These are phyloP conservation scores for Drosophila lowei DNA, from an alignment of 1,140 invertebrate species.

Conservation along the genomic window DNA sequence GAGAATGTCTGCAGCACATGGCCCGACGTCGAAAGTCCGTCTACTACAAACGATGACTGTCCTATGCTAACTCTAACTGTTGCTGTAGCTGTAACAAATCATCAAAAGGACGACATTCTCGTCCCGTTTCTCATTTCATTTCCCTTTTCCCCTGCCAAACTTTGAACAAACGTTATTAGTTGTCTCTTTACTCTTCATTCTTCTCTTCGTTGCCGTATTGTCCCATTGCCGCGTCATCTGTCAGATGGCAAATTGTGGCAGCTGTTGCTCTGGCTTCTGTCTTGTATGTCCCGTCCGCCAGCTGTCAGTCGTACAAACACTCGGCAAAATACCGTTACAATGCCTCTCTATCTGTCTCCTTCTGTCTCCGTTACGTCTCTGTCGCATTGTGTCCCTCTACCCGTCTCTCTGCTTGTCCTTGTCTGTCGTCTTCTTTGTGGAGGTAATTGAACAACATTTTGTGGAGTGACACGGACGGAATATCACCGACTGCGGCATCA, in stretches of 20 bases:
- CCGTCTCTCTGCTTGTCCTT: slow-evolving; percentile 15
- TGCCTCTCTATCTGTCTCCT: slow-evolving; percentile 1
- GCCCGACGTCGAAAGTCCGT: slow-evolving; percentile 34
- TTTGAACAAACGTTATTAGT: slow-evolving; percentile 51
- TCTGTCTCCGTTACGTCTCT: slow-evolving; percentile 15
- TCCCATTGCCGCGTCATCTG: slow-evolving; percentile 56
- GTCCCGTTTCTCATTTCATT: slow-evolving; percentile 50
- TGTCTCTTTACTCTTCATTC: slow-evolving; percentile 4
- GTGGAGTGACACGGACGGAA: slow-evolving; percentile 75
- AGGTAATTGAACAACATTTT: slow-evolving; percentile 80
- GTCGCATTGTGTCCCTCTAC: slow-evolving; percentile 7
- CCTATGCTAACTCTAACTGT: not conserved
- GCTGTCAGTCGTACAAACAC: slow-evolving; percentile 49
- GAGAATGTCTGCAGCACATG: slow-evolving; percentile 18
- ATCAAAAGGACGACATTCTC: slow-evolving; percentile 47
- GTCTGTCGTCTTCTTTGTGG: slow-evolving; percentile 30
- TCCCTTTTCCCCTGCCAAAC: not conserved
- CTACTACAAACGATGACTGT: not conserved
- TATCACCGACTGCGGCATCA: slow-evolving; percentile 27
- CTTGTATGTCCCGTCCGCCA: slow-evolving; percentile 20
- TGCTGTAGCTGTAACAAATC: slow-evolving; percentile 53
- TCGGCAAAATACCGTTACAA: slow-evolving; percentile 21
- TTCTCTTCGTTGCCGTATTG: too few species aligned
- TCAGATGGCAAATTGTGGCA: slow-evolving; percentile 66
- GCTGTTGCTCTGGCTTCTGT: slow-evolving; percentile 38